These are phyloP conservation scores for Cyanoramphus novaezelandiae DNA, from an alignment of 2,113 vertebrate species.

Conservation along the genomic window DNA sequence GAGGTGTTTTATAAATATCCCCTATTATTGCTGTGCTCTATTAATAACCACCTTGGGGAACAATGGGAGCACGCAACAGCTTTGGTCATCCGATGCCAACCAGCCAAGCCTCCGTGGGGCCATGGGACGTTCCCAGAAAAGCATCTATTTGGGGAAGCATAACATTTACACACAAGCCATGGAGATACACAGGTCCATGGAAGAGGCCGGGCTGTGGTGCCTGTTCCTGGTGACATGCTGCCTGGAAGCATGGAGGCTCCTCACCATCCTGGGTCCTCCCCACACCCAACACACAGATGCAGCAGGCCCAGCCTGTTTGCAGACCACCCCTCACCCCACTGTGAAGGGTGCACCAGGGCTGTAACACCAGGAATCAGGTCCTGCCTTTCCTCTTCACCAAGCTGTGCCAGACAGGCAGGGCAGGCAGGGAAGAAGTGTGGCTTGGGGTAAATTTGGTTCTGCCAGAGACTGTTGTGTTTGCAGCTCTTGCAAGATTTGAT, in stretches of 20 bases:
- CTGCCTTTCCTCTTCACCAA: not conserved
- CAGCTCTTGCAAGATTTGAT: not conserved
- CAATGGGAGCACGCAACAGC: slow-evolving; percentile 47
- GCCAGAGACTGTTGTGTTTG: not conserved
- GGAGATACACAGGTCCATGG: not conserved
- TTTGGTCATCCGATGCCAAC: slow-evolving; percentile 55
- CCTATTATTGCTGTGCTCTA: slow-evolving; percentile 40
- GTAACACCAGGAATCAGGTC: accelerated
- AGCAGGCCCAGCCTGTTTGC: accelerated
- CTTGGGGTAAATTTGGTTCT: not conserved
- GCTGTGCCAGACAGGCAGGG: not conserved
- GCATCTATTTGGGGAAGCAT: slow-evolving; percentile 60
- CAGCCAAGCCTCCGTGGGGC: not conserved
- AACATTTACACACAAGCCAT: not conserved
- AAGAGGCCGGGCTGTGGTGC: not conserved
- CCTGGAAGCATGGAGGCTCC: not conserved
- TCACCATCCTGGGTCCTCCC: not conserved
- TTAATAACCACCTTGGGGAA: slow-evolving; percentile 60
- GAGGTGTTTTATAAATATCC: slow-evolving; percentile 60
- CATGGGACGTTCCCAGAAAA: slow-evolving; percentile 62
- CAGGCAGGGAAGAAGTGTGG: not conserved
- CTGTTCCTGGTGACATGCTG: accelerated
- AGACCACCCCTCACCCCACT: not conserved
- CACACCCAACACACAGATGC: accelerated
- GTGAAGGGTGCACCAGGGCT: not conserved